Evolutionary conservation across 2,888 invertebrate species (phyloP).

Genomic region (Mimumesa dahlbomi): DNA sequence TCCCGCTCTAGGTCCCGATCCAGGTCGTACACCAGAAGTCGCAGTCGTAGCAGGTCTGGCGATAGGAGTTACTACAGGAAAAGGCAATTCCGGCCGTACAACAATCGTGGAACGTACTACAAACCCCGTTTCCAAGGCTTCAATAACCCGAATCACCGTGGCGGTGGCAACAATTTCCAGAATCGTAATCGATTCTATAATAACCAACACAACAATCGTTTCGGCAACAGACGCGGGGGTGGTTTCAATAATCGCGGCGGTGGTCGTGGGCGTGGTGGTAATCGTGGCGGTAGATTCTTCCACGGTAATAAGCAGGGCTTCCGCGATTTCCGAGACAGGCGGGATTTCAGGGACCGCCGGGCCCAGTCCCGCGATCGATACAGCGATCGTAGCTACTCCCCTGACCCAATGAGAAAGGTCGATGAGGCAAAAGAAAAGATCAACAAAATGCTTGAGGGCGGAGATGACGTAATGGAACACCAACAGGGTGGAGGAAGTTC

Average conservation of each 20-base stretch:
- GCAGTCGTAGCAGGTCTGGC: constrained; percentile 81
- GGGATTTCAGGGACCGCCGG: constrained; percentile 85
- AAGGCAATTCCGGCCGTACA: constrained; percentile 80
- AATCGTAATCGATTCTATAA: constrained; percentile 76
- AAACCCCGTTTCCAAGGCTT: constrained; percentile 88
- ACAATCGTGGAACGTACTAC: constrained; percentile 89
- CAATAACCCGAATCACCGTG: constrained; percentile 82
- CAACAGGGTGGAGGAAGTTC: constrained; percentile 60
- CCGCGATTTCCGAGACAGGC: constrained; percentile 86
- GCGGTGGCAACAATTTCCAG: constrained; percentile 80
- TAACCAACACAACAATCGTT: constrained; percentile 75
- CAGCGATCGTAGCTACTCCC: constrained; percentile 82
- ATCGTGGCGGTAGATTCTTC: constrained; percentile 76
- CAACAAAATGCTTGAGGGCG: constrained; percentile 82
- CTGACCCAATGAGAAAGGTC: constrained; percentile 81
- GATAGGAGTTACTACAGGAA: constrained; percentile 78
- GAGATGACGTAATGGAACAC: constrained; percentile 70
- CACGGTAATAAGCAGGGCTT: constrained; percentile 80
- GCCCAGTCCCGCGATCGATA: constrained; percentile 80
- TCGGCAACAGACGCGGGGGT: constrained; percentile 73
- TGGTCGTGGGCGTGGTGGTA: constrained; percentile 68
- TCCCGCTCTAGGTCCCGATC: constrained; percentile 81
- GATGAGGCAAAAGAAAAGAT: constrained; percentile 83
- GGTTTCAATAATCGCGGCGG: constrained; percentile 75
- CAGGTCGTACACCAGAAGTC: constrained; percentile 82